Base-by-base conservation (phyloP, 2,888 invertebrate genomes). In the Zygothrica quintamaculata region DNA sequence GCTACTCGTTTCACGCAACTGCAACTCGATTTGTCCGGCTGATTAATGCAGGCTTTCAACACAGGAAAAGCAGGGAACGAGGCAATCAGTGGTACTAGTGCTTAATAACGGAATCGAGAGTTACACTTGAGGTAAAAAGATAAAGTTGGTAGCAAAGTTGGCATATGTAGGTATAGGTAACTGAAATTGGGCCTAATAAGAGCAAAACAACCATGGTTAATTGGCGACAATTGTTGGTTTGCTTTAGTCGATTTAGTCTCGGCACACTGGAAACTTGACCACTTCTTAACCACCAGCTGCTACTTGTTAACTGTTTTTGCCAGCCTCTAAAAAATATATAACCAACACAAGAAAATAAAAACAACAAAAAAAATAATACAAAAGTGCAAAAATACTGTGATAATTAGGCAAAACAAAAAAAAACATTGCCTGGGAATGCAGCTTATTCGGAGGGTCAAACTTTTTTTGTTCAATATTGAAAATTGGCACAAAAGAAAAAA, bases 161-260 rank as follows among this genome's bases (percentile, higher is more conserved):
- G 29, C 1, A 9, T 22, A 26, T 26, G 26, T 6, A n/a, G 37
- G n/a, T 43, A 50, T 40, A 16, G 13, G 4, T 15, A 13, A 15
- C 29, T 44, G 61, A 39, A 33, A 51, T 47, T 56, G 53, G 43
- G 12, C 29, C 51, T 37, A 68, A 67, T 52, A 43, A 64, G 53
- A 64, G 67, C 67, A 67, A 53, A 57, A 50, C 58, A 58, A 39
- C 37, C 43, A 70, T 60, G 62, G n/a, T 80, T 80, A 80, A 80
- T 80, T 80, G 82, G 79, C 85, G 85, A 85, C 80, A 80, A 82
- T 80, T 85, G 80, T 82, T 52, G 78, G 76, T 71, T 76, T 44
- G 46, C 47, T n/a, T 8, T 12, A 5, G 18, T n/a, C n/a, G n/a
- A n/a, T n/a, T n/a, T n/a, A n/a, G n/a, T n/a, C n/a, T n/a, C n/a